Base-by-base conservation (phyloP, 2,797 vertebrate genomes). In the Sebastes umbrosus region DNA sequence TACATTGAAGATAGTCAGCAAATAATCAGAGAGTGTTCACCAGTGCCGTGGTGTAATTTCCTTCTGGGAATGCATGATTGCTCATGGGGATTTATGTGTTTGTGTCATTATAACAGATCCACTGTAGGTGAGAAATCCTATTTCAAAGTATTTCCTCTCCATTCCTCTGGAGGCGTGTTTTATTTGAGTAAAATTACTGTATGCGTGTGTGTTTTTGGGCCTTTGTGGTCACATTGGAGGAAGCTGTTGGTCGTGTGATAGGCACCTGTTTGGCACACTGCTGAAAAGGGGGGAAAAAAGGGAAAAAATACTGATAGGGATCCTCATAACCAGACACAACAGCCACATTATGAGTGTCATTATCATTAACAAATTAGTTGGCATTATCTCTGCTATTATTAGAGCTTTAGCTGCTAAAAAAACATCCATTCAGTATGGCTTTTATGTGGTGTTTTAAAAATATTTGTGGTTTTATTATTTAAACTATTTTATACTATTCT, bases 51-150 rank as follows among this genome's bases (percentile, higher is more conserved):
- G 13, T 79, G 59, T 77, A 25, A 79, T 84, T 78, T 74, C 67
- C 84, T 80, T 63, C 55, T 65, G 82, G 82, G 86, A 88, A 69
- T 84, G 57, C 34, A 2, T 74, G 16, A 58, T 78, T 34, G 62
- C 81, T 83, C 68, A 3, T 11, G 79, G 80, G 79, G 73, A 82
- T 86, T 82, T 84, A 52, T 60, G 50, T 80, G 76, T 85, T 65
- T 83, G 64, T 83, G 66, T 85, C 77, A 81, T 84, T 73, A 67
- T 55, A 80, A 82, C 59, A 82, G 60, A 72, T 77, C 24, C 60
- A 74, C 63, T 73, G 63, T 25, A 76, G 73, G 77, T 69, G 80
- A 85, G 52, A 86, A 90, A 84, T 85, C 57, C 31, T 72, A 36
- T 82, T 69, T 83, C 70, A 75, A 59, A 79, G 81, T 76, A 62